Base-by-base conservation (phyloP, 2,113 vertebrate genomes). In the Corythaeola cristata region DNA sequence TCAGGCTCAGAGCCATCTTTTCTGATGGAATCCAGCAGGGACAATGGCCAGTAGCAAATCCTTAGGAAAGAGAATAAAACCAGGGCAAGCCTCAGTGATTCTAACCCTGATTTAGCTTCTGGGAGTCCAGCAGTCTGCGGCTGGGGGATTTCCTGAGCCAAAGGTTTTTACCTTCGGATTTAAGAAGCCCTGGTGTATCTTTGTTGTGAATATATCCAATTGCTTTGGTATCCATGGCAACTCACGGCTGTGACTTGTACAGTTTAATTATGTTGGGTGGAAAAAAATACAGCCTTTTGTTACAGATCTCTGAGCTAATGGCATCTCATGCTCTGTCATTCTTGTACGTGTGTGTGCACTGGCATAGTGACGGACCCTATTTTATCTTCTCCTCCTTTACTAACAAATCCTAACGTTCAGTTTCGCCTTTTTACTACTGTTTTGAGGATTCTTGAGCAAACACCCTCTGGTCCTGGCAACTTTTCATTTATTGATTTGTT, bases 1-100 rank as follows among this genome's bases (percentile, higher is more conserved):
- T 93, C 56, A 82, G 89, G 89, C 96, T 87, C 45, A 4, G 74
- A 96, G 94, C 91, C 89, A 45, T 94, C 39, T 79, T 81, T 72
- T 37, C 39, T 92, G 91, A 28, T 0, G 10, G 87, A 93, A 85
- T 96, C 77, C 91, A 94, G 77, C 84, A 88, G 88, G 91, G 77
- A 96, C 91, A 91, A 85, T 91, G 93, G 96, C 93, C 81, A 89
- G 94, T 69, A 94, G 89, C 87, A 69, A 89, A 91, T 94, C 89
- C 69, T 96, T 89, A 58, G 66, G 60, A 72, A 89, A 88, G 89
- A 75, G 87, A 91, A 89, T 56, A 56, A 91, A 94, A 89, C 8
- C 89, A 94, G 74, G 89, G 81, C 93, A 96, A 85, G 96, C 89
- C 79, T 69, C 87, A 95, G 94, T 96, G 96, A 89, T 93, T 91